Base-by-base conservation (phyloP, 2,797 vertebrate species). In the Malurus leucopterus region DNA sequence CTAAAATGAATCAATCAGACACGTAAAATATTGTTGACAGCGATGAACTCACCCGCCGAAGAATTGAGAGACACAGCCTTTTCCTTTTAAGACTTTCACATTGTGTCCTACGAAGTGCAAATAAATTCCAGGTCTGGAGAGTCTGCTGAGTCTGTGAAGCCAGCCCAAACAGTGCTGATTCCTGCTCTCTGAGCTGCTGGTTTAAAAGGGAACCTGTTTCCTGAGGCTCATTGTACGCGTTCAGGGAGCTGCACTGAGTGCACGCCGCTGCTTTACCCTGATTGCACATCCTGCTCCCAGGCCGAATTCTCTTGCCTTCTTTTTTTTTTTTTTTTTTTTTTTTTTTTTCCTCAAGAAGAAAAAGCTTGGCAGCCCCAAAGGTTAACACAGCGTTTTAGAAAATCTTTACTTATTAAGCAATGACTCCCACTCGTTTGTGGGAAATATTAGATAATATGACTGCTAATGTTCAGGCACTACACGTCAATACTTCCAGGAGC, bases 391-490 rank as follows among this genome's bases (percentile, higher is more conserved):
- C 77, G 55, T 92, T 94, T 94, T 75, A 78, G 61, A 91, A 95
- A 94, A 91, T 69, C 87, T 95, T 95, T 94, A 73, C 84, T 95
- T 96, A 91, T 94, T 96, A 97, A 93, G 62, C 43, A 7, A 92
- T 72, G 71, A 87, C 69, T 94, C 75, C 80, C 82, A 85, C 89
- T 92, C 95, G 92, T 95, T 93, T 95, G 49, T 83, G 65, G 64
- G 71, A 67, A 84, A 92, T 92, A 96, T 59, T 64, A 93, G 91
- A 91, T 92, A 77, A 94, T 75, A 86, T 77, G 67, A 84, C 68
- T 1, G 5, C 65, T 95, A 95, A 94, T 46, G 20, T 85, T 61
- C 34, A 91, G 81, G 77, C 68, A 70, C 76, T 92, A 83, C 55
- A 69, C 86, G 64, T 61, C 88, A 83, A 79, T 89, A 86, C 40